phyloP scores from a whole-genome alignment of 2,888 invertebrate genomes.

The Acanthosepion pharaonis region DNA sequence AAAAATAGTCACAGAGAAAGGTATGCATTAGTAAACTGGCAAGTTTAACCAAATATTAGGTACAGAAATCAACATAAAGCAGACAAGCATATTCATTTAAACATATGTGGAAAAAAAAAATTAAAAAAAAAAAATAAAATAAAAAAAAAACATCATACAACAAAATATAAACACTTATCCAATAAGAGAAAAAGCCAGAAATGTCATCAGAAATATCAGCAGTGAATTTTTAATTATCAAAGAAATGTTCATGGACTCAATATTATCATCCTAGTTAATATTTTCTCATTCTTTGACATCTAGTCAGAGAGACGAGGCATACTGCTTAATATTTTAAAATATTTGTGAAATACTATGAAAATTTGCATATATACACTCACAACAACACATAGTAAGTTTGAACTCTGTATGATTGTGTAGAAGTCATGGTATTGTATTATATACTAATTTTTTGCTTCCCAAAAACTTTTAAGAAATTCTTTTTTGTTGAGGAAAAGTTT shows the following conservation, averaged over 20 bases:
- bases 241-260: neutral
- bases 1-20: no score
- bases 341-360: neutral
- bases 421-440: neutral
- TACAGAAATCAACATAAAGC: no score
- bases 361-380: neutral
- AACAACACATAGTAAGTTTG: neutral
- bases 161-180: neutral
- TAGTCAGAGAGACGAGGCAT: neutral
- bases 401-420: neutral
- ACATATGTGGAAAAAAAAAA: neutral
- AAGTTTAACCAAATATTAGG: no score
- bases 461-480: neutral
- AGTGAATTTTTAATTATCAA: conserved; percentile 33
- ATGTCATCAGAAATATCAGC: neutral
- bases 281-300: neutral
- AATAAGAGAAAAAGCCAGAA: neutral
- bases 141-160: neutral
- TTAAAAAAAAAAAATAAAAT: neutral
- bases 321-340: neutral
- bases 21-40: no score
- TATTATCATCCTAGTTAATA: neutral
- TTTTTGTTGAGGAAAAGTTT: neutral
- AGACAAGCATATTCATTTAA: neutral
- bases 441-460: neutral